A percentile compares a stretch with the other conserved stretches of the same genome.
Conservation (phyloP, 2,113 vertebrate genomes). For the Anas platyrhynchos region DNA sequence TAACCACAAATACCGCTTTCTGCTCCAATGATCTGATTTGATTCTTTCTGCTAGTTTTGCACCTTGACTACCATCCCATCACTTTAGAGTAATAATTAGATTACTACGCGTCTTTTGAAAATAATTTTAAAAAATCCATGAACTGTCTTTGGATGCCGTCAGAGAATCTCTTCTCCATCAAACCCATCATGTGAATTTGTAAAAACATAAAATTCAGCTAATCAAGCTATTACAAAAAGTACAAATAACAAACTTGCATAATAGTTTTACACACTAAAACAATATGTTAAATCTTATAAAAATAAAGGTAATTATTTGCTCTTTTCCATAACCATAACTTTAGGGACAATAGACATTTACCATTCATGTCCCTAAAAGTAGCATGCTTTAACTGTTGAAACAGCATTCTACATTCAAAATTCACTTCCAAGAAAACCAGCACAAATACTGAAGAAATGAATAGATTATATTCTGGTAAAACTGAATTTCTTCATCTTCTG, state of each 20-base stretch:
- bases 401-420: not conserved
- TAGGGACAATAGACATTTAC: not conserved
- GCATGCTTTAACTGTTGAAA: not conserved
- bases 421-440: not conserved
- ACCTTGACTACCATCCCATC: not conserved
- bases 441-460: not conserved
- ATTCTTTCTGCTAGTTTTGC: not conserved
- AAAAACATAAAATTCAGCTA: not conserved
- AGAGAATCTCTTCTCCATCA: not conserved
- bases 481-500: not conserved
- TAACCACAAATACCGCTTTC: not conserved
- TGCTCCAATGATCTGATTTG: not conserved
- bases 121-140: not conserved
- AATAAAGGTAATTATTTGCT: not conserved
- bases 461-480: not conserved
- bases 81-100: not conserved
- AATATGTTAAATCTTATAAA: not conserved
- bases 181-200: accelerated
- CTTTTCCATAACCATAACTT: not conserved
- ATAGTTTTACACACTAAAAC: not conserved
- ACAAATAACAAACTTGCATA: not conserved
- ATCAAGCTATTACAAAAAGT: not conserved
- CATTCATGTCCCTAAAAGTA: not conserved
- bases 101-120: not conserved
- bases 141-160: not conserved